Base-by-base conservation (phyloP, 1,140 invertebrate species). In the Holotrichia oblita region DNA sequence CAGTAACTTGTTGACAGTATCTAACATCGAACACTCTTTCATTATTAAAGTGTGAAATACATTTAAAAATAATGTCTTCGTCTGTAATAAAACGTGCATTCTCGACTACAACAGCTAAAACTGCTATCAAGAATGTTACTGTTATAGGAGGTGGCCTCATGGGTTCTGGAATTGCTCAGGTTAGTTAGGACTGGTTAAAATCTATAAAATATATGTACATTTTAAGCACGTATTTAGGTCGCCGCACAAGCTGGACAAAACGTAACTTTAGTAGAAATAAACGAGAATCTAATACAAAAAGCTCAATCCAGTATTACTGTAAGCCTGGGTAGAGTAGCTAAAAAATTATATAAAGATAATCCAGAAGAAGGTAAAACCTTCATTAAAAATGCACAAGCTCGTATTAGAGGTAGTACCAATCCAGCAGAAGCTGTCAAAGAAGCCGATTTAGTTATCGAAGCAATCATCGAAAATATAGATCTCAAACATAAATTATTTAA, bases 151-250 rank as follows among this genome's bases (percentile, higher is more conserved):
- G 94, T 80, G 96, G 96, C 22, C 86, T 96, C 0, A 97, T 97
- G 94, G 94, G 94, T 17, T 92, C 93, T 59, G 94, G 94, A 40
- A 97, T 97, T 84, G 95, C 96, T 76, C 95, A 98, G 91, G 94
- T 95, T 83, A 69, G 27, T 69, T 48, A 48, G n/a, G n/a, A 55
- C n/a, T 17, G 24, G 6, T n/a, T 22, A 69, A 64, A 20, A 27
- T 27, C 9, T 17, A 22, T 4, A 27, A 64, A 59, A 59, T 59
- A 61, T 14, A 69, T 69, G 0, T 27, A 22, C 8, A 69, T 69
- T 14, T 27, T 69, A 17, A 14, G 44, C 44, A 14, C 10, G 10
- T 48, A 12, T 27, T 73, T 83, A 95, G 93, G 93, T 96, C 76
- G 91, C 94, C 81, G 95, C 94, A 22, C 91, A 93, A 87, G 91